Evolutionary conservation across 2,888 invertebrate species (phyloP).

Genomic region (Lasioglossum malachurum): DNA sequence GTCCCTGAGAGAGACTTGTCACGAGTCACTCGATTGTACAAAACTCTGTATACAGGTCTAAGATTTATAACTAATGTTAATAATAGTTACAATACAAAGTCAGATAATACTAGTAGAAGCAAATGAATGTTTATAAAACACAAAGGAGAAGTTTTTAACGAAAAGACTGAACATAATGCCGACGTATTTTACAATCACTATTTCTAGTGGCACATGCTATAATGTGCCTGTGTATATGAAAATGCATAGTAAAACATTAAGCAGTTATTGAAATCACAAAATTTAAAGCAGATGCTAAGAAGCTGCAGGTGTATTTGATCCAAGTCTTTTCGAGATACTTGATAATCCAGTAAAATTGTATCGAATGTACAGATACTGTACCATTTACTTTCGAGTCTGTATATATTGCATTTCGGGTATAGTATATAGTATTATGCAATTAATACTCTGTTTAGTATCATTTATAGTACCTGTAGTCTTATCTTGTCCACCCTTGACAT

Average conservation of each 20-base stretch:
- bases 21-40: neutral
- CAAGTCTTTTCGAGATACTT: conserved; percentile 24
- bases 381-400: conserved; percentile 15
- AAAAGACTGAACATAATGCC: conserved; percentile 11
- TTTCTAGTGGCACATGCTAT: conserved; percentile 31
- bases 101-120: conserved; percentile 23
- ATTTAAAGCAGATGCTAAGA: conserved; percentile 49
- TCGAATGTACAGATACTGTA: conserved; percentile 29
- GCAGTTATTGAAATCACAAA: conserved; percentile 38
- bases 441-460: conserved; percentile 44
- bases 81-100: conserved; percentile 4
- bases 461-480: conserved; percentile 78
- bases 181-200: conserved; percentile 30
- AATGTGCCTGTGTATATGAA: conserved; percentile 26
- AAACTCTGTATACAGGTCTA: conserved; percentile 11
- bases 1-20: neutral
- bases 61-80: conserved; percentile 8
- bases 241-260: conserved; percentile 44
- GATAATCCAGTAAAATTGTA: conserved; percentile 34
- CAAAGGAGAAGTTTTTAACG: conserved; percentile 20
- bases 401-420: conserved; percentile 25
- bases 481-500: conserved; percentile 79
- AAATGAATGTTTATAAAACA: conserved; percentile 27
- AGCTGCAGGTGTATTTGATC: conserved; percentile 48
- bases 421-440: conserved; percentile 18